A percentile compares a stretch with the other conserved stretches of the same genome.
Evolutionary conservation across 2,888 invertebrate species (phyloP).

Genomic region (Tolmerus cingulatus): DNA sequence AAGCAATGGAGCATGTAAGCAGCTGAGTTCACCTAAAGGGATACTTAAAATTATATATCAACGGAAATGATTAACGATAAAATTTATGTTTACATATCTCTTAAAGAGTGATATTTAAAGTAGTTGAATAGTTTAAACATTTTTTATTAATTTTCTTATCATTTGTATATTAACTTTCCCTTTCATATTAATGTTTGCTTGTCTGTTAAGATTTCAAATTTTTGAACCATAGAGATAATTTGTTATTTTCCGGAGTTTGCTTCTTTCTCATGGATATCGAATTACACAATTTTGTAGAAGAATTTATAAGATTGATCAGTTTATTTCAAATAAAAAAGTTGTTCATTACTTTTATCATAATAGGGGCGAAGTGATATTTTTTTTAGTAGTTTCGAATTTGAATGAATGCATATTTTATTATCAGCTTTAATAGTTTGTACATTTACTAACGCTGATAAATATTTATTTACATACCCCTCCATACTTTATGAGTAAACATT

Average conservation of each 20-base stretch:
- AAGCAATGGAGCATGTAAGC: too few species aligned
- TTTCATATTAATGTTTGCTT: neutral
- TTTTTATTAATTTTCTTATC: neutral
- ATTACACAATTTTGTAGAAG: too few species aligned
- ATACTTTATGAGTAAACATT: neutral
- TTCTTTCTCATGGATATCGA: neutral
- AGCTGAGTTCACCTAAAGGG: too few species aligned
- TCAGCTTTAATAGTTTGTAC: neutral
- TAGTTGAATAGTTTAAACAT: neutral
- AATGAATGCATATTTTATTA: neutral
- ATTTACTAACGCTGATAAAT: neutral
- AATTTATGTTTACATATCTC: neutral
- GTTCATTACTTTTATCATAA: too few species aligned
- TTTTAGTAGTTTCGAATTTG: neutral
- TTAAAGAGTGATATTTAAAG: neutral
- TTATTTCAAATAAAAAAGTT: too few species aligned
- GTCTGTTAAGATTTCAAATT: neutral
- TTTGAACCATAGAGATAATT: neutral
- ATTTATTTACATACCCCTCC: neutral
- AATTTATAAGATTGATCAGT: too few species aligned
- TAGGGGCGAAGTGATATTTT: too few species aligned
- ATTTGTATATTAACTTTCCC: neutral
- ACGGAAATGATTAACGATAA: neutral
- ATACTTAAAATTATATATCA: neutral
- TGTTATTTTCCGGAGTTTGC: neutral